Conservation (phyloP, 30 jellyfish, hydroid and myxozoan genomes). For the Sanderia malayensis region DNA sequence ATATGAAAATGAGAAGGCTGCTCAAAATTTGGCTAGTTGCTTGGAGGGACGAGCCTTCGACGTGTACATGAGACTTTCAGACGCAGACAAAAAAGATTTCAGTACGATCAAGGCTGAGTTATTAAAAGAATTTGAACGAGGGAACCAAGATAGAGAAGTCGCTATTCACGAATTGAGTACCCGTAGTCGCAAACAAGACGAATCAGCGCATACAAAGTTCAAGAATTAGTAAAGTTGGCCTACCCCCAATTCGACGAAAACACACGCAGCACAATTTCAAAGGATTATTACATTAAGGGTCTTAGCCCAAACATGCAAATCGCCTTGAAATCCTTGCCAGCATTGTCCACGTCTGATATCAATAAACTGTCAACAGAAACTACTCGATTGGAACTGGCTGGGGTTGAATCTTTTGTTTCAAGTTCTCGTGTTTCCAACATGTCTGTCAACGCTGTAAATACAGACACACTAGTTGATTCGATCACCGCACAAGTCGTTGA, state of each 20-base stretch:
- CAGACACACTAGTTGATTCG: constrained; percentile 5
- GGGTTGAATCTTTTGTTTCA: no score
- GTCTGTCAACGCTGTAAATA: constrained; percentile 7
- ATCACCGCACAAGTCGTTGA: neutral
- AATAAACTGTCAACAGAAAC: constrained; percentile 12
- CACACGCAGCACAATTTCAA: no score
- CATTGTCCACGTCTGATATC: neutral
- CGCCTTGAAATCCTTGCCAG: constrained; percentile 20
- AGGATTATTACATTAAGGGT: constrained; percentile 40
- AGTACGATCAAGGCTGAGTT: constrained; percentile 23
- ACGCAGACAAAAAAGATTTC: constrained; percentile 25
- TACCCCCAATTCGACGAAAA: constrained; percentile 25
- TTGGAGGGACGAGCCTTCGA: constrained; percentile 53
- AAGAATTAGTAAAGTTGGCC: no score
- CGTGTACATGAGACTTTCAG: constrained; percentile 36
- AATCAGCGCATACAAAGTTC: constrained; percentile 34
- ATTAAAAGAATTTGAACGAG: no score
- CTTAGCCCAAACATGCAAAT: constrained; percentile 21
- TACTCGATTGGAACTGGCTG: constrained; percentile 30
- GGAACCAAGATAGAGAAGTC: no score
- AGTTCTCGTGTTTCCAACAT: no score
- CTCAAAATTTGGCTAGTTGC: constrained; percentile 18
- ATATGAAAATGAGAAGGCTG: no score
- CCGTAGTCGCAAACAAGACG: constrained; percentile 17
- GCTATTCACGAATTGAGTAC: constrained; percentile 29